Evolutionary conservation across 2,888 invertebrate species (phyloP).

Genomic region (Pachymerium ferrugineum): DNA sequence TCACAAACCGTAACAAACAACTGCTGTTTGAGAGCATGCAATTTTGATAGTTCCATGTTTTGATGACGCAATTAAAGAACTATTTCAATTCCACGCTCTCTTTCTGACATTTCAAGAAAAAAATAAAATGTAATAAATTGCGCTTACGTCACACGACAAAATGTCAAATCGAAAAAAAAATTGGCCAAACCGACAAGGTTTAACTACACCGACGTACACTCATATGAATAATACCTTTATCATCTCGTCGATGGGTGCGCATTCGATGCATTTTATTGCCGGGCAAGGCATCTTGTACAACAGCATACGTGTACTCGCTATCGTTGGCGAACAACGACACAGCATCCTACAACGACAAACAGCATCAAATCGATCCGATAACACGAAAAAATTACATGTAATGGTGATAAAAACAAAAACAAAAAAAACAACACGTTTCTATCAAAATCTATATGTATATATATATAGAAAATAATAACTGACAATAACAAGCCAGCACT

Average conservation of each 20-base stretch:
- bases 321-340: slow-evolving; percentile 51
- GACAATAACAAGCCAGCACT: neutral
- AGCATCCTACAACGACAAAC: slow-evolving; percentile 53
- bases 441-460: too few relatives aligned
- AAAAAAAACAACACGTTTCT: neutral
- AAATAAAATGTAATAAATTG: too few relatives aligned
- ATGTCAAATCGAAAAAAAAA: neutral
- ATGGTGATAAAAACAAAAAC: neutral
- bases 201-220: neutral
- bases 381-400: neutral
- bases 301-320: slow-evolving; percentile 61
- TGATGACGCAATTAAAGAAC: too few relatives aligned
- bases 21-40: too few relatives aligned
- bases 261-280: slow-evolving; percentile 46
- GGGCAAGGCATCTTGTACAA: slow-evolving; percentile 60
- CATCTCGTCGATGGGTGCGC: slow-evolving; percentile 27
- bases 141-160: neutral
- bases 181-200: neutral
- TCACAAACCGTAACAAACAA: too few relatives aligned
- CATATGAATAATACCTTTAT: neutral
- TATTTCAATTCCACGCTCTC: too few relatives aligned
- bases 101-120: too few relatives aligned
- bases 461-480: neutral
- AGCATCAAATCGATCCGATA: neutral
- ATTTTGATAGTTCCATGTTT: too few relatives aligned